Conservation (phyloP, 2,113 vertebrate genomes). For the Stigmatopora argus region DNA sequence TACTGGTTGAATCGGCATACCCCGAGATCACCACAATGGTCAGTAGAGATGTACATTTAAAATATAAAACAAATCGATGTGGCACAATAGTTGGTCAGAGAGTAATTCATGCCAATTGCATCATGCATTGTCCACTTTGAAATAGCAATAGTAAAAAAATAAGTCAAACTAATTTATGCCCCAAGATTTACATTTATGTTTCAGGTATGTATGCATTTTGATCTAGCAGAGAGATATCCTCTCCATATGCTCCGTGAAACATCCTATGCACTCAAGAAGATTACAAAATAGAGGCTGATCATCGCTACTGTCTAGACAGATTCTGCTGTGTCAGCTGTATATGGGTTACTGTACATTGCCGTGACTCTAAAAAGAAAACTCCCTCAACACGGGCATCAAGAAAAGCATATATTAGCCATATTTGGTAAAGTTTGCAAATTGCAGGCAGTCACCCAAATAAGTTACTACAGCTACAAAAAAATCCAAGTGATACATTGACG, state of each 20-base stretch:
- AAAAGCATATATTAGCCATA: neutral
- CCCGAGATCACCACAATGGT: conserved; percentile 97
- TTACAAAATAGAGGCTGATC: conserved; percentile 29
- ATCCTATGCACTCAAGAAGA: conserved; percentile 23
- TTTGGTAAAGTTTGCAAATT: neutral
- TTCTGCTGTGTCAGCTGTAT: conserved; percentile 21
- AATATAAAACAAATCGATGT: neutral
- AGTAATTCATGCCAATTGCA: neutral
- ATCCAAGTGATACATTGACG: neutral
- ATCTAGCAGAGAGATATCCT: conserved; percentile 6
- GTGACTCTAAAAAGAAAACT: neutral
- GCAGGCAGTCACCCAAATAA: neutral
- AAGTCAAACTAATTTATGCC: neutral
- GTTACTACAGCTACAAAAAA: neutral
- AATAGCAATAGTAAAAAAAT: neutral
- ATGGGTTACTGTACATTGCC: conserved; percentile 7
- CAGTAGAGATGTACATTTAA: conserved; percentile 44
- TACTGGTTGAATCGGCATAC: conserved; percentile 91
- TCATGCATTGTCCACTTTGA: neutral
- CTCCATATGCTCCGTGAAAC: conserved; percentile 8
- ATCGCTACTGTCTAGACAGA: conserved; percentile 34
- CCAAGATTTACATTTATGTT: neutral
- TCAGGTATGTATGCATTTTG: conserved; percentile 9
- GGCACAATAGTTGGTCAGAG: neutral
- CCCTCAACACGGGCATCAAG: neutral